These are phyloP conservation scores for Monarcha castaneiventris DNA, from an alignment of 2,113 vertebrate genomes.

Conservation along the genomic window DNA sequence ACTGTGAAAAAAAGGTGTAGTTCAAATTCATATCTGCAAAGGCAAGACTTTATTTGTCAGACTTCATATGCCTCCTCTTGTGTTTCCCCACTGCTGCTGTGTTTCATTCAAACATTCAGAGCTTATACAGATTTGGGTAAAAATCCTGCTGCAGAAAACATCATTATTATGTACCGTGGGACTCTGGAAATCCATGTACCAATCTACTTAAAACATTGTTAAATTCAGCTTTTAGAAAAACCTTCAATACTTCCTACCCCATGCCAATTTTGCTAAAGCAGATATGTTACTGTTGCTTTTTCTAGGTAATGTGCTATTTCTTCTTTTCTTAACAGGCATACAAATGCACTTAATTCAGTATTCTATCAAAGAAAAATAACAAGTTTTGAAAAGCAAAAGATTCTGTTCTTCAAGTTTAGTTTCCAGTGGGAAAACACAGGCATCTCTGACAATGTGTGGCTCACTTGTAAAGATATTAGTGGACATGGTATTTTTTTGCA, in stretches of 20 bases:
- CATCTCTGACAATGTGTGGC: neutral
- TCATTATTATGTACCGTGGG: neutral
- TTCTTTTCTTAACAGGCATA: neutral
- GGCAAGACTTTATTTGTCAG: neutral
- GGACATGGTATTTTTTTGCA: neutral
- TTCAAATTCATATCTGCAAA: neutral
- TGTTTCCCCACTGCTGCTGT: neutral
- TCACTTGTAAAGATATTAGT: neutral
- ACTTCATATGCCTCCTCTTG: neutral
- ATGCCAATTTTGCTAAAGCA: neutral
- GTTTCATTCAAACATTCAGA: conserved; percentile 1
- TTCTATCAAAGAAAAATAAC: neutral
- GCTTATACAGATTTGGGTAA: neutral
- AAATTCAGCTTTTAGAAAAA: conserved; percentile 32
- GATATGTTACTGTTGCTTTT: neutral
- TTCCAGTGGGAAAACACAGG: neutral
- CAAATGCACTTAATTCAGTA: neutral
- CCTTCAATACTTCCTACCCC: neutral
- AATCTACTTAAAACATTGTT: neutral
- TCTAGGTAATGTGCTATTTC: neutral
- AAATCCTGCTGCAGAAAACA: neutral
- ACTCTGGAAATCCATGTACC: neutral
- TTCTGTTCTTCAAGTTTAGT: neutral
- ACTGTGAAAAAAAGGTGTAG: neutral
- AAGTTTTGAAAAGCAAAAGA: neutral